Base-by-base conservation (phyloP, 2,113 vertebrate genomes). In the Lanius collurio region DNA sequence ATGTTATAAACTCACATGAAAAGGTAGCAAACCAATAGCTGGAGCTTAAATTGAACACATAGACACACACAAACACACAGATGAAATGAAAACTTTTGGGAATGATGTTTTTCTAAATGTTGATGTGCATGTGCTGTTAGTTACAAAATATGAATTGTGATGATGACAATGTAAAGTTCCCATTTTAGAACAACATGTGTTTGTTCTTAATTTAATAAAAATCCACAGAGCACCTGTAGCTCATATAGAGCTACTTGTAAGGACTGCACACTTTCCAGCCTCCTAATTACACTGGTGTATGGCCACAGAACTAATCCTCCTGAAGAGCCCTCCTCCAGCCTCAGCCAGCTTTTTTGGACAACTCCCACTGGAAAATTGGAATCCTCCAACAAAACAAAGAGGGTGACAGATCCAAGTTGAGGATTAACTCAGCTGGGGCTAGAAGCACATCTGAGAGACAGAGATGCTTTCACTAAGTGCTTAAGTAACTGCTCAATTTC, bases 121-220 rank as follows among this genome's bases (percentile, higher is more conserved):
- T 13, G 9, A 1, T n/a, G 6, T 64, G 11, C n/a, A 26, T 1
- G 0, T 63, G 8, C 57, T 80, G 26, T 52, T 85, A 71, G 18
- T 75, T 79, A 27, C 10, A 73, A 88, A 73, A 86, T 42, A 18
- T 14, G 47, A 90, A 63, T 71, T 2, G 37, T 16, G 13, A 28
- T 31, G 9, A 15, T 93, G 63, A 64, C 47, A 67, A 47, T 11
- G 3, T 47, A 83, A 93, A 89, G 13, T 7, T 70, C 26, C 42
- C 15, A 30, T 31, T 50, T 68, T 47, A 63, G 6, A 69, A 23
- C 5, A 39, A n/a, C 0, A 0, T 37, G 6, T 2, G 1, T 10
- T 91, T 83, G 77, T 59, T 27, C 47, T 18, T 47, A 56, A 42
- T 64, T 50, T 7, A 3, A 62, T 60, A 76, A 16, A 73, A 56